Base-by-base conservation (phyloP, 2,888 invertebrate species). In the Eugnorisma glareosa region DNA sequence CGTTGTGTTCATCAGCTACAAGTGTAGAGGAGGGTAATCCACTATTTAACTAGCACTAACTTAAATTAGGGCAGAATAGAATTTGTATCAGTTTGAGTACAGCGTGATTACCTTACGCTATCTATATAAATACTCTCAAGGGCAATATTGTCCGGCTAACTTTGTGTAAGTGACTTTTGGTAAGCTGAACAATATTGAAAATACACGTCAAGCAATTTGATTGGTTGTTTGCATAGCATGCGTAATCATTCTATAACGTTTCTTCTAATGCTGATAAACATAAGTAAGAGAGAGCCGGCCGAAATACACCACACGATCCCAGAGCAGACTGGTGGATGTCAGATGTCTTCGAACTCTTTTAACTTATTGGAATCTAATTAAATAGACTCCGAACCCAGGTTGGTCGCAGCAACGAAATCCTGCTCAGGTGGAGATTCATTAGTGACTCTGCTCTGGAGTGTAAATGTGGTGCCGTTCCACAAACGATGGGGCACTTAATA, bases 31-130 rank as follows among this genome's bases (percentile, higher is more conserved):
- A 63, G 40, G 18, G 54, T 64, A 31, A 45, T 51, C 18, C n/a
- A 67, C 45, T 74, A 54, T 82, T 59, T 76, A 69, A 69, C 68
- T 21, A 51, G 6, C 18, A 40, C 79, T 43, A 82, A 80, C 82
- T 68, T 59, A 68, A 59, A 80, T 82, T 66, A 76, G 57, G 35
- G 59, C 28, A 45, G 59, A 75, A 79, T 59, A 11, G 71, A 78
- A 48, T 78, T 77, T n/a, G 61, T 31, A 57, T 57, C 40, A 78
- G 70, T 78, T 77, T 31, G 59, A 63, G 63, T 45, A 31, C 13
- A 21, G 8, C 37, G 13, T 15, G 54, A 64, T 75, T 48, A 35
- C 40, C 67, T 57, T 21, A 1, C n/a, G 15, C 18, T 51, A 3
- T n/a, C 40, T 10, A 35, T 48, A 43, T 61, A 11, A 48, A 54